Evolutionary conservation across 2,797 vertebrate genomes (phyloP).

Genomic region (Manis crassicaudata): DNA sequence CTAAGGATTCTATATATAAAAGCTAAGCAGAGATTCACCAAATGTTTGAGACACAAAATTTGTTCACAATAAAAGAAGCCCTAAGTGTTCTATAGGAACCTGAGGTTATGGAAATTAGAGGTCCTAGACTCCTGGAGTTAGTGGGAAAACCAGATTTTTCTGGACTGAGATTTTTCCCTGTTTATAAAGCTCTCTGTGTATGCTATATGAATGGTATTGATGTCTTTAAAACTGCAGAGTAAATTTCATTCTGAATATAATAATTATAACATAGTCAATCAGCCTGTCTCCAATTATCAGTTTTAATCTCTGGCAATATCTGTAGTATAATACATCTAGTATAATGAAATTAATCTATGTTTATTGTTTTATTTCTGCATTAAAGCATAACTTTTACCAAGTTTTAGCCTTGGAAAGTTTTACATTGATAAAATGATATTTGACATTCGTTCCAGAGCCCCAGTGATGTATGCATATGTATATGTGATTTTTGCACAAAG

Average conservation of each 20-base stretch:
- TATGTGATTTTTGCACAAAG: conserved; percentile 30
- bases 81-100: neutral
- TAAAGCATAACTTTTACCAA: conserved; percentile 13
- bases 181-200: neutral
- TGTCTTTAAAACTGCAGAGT: neutral
- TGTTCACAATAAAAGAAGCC: neutral
- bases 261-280: neutral
- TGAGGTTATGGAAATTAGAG: neutral
- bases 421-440: neutral
- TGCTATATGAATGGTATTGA: neutral
- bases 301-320: neutral
- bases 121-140: neutral
- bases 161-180: neutral
- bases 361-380: conserved; percentile 34
- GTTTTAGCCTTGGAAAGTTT: conserved; percentile 39
- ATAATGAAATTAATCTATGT: neutral
- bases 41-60: neutral
- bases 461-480: neutral
- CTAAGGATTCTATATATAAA: neutral
- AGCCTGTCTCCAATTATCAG: neutral
- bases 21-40: neutral
- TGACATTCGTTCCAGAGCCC: conserved; percentile 6
- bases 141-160: neutral
- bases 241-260: neutral
- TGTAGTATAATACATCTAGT: neutral